Evolutionary conservation across 2,113 vertebrate genomes (phyloP).

Genomic region (Phylloscopus trochiloides): DNA sequence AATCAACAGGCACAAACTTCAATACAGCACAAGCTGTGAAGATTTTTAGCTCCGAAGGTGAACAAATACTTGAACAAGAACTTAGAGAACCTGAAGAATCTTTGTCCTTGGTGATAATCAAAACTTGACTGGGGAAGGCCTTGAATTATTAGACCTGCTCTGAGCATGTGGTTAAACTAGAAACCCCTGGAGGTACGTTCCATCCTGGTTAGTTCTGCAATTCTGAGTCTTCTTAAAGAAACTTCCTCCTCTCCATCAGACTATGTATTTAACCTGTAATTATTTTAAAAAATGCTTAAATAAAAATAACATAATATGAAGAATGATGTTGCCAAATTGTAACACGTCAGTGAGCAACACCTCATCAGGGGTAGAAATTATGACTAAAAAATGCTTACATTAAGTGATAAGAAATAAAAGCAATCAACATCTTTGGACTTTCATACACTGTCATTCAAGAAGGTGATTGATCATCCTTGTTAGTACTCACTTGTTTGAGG

Average conservation of each 20-base stretch:
- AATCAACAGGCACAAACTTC: neutral
- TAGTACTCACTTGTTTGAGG: neutral
- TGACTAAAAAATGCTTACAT: neutral
- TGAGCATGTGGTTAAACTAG: neutral
- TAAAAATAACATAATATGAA: neutral
- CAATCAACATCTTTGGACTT: neutral
- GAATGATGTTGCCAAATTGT: neutral
- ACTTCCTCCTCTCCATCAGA: neutral
- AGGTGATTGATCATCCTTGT: neutral
- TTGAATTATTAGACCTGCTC: neutral
- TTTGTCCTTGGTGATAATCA: neutral
- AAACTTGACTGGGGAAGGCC: neutral
- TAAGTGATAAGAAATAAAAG: neutral
- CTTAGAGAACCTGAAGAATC: neutral
- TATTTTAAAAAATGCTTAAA: neutral
- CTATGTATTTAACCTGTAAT: neutral
- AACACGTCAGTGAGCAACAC: neutral
- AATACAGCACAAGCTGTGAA: neutral
- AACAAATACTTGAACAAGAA: neutral
- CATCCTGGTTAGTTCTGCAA: neutral
- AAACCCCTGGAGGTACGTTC: neutral
- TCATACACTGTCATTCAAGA: neutral
- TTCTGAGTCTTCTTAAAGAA: neutral
- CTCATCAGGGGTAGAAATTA: neutral
- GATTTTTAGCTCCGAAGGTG: neutral